Base-by-base conservation (phyloP, 2,797 vertebrate species). In the Phrynocephalus guinanensis region DNA sequence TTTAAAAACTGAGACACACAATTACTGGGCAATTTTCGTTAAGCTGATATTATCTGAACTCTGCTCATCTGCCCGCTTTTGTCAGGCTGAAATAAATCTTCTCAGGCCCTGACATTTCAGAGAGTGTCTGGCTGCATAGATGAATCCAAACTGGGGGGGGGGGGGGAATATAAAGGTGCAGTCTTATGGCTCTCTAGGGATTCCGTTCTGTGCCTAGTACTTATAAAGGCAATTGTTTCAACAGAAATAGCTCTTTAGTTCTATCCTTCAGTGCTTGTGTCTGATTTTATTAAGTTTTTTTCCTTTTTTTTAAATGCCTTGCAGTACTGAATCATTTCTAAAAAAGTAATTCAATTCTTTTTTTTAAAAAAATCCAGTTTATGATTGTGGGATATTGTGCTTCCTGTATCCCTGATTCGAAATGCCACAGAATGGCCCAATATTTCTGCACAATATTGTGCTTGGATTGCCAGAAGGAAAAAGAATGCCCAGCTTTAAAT, bases 101-200 rank as follows among this genome's bases (percentile, higher is more conserved):
- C 75, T 84, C 76, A 83, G n/a, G 15, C 22, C 80, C 70, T 84
- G 68, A 76, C 77, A 84, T 79, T 89, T 75, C 77, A 87, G 66
- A 71, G 13, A 79, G 38, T 5, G 16, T 78, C 68, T 89, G 76
- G 44, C 70, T 75, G 71, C 67, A 30, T 48, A 73, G 30, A 75
- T 90, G 88, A 90, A 76, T 86, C 76, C 63, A 80, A 79, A 48
- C 6, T 30, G 30, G 5, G 80, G 48, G 63, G 30, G 84, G 83
- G n/a, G 80, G 60, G 63, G 30, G 84, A 66, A 86, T 72, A 84
- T 52, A 79, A 79, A 79, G 78, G 44, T 20, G 24, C 28, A 50
- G 50, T 44, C 30, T 90, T 84, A 84, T 6, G 30, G 71, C 79
- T 67, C 60, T 20, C 30, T 30, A 76, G 77, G 82, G 83, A 38